Evolutionary conservation across 2,888 invertebrate genomes (phyloP).

Genomic region (Drosophila algonquin): DNA sequence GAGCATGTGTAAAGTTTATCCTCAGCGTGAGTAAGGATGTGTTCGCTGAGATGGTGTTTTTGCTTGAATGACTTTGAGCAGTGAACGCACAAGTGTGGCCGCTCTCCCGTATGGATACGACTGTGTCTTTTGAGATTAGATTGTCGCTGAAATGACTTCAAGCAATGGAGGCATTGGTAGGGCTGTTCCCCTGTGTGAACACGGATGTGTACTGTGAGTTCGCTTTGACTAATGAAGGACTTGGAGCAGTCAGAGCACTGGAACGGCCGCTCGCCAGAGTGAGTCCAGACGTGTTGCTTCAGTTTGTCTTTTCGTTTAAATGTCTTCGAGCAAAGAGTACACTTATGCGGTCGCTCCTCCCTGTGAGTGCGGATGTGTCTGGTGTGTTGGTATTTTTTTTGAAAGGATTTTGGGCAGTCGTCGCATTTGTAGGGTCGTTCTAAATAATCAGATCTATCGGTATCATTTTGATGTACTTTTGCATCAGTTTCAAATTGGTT

Average conservation of each 20-base stretch:
- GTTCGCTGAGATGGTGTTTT: neutral
- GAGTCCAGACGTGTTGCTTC: too few relatives aligned
- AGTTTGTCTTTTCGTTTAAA: neutral
- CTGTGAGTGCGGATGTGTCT: neutral
- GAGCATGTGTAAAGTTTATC: neutral
- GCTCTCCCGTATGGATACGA: neutral
- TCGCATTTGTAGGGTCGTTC: neutral
- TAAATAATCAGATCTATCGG: too few relatives aligned
- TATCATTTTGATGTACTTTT: too few relatives aligned
- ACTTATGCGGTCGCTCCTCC: neutral
- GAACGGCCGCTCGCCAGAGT: too few relatives aligned
- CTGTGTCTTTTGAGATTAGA: neutral
- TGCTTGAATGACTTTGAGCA: neutral
- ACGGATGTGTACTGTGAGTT: neutral
- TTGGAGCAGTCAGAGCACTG: neutral
- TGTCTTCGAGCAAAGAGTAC: neutral
- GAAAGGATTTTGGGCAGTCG: neutral
- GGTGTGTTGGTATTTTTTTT: neutral
- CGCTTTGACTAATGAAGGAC: neutral
- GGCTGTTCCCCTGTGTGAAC: conserved; percentile 8
- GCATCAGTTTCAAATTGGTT: too few relatives aligned
- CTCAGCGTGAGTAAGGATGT: neutral
- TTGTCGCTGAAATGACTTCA: neutral
- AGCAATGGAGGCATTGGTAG: conserved; percentile 8
- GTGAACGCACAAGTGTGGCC: neutral